phyloP scores from a whole-genome alignment of 2,113 vertebrate genomes.

The Burhinus oedicnemus region DNA sequence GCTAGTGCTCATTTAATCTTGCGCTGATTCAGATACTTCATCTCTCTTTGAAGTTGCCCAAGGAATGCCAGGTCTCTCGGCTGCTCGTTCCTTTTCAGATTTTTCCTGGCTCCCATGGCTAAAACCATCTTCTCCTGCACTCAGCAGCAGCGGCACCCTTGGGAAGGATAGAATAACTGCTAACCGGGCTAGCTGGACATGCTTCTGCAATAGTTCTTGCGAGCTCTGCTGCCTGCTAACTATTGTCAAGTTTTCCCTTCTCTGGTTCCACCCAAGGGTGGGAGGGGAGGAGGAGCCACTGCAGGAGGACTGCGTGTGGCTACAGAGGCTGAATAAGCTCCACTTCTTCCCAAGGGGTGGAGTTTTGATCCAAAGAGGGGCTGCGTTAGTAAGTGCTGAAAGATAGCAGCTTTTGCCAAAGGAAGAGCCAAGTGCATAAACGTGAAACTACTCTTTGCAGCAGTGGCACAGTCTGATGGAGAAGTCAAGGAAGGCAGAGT shows the following conservation, averaged over 20 bases:
- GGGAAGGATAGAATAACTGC: not conserved
- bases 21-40: conserved; percentile 54
- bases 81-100: conserved; percentile 35
- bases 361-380: conserved; percentile 28
- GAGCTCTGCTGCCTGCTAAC: conserved; percentile 24
- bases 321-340: conserved; percentile 56
- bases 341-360: conserved; percentile 63
- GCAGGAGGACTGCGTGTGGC: conserved; percentile 61
- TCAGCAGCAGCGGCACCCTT: not conserved
- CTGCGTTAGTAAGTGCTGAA: not conserved
- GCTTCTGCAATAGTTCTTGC: not conserved
- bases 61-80: conserved; percentile 43
- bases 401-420: not conserved
- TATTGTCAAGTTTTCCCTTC: conserved; percentile 67
- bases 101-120: conserved; percentile 53
- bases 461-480: not conserved
- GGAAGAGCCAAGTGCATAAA: not conserved
- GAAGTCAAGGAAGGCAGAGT: not conserved
- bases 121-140: not conserved
- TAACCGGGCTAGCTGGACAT: not conserved
- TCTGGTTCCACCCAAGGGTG: conserved; percentile 70
- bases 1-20: conserved; percentile 56
- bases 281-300: conserved; percentile 75
- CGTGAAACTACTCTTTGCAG: not conserved
- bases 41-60: conserved; percentile 63